Evolutionary conservation across 2,888 invertebrate species (phyloP).

Genomic region (Gari tellinella): DNA sequence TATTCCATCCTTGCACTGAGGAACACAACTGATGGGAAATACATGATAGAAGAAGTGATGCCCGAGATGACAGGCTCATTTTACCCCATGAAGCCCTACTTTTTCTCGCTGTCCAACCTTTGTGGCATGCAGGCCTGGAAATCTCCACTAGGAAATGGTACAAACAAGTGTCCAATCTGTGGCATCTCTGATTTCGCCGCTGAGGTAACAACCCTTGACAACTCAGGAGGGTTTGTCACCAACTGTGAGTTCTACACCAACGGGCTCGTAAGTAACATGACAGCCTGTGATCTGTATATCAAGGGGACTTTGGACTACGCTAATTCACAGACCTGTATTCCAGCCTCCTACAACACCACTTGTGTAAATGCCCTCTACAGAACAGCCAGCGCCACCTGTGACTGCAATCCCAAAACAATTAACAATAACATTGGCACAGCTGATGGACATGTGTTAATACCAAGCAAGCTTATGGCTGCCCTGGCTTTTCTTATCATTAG

Average conservation of each 20-base stretch:
- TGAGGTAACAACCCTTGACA: conserved; percentile 3
- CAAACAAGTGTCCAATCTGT: conserved; percentile 50
- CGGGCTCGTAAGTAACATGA: conserved; percentile 13
- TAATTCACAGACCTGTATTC: conserved; percentile 30
- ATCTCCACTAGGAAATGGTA: conserved; percentile 26
- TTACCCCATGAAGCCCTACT: conserved; percentile 21
- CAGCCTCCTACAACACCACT: conserved; percentile 8
- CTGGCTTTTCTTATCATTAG: too few relatives aligned
- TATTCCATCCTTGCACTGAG: conserved; percentile 38
- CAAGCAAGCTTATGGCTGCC: not conserved
- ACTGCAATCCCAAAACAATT: conserved; percentile 19
- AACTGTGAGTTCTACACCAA: conserved; percentile 14
- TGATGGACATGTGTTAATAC: conserved; percentile 4
- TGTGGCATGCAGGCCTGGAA: conserved; percentile 45
- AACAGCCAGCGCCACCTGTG: conserved; percentile 23
- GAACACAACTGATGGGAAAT: conserved; percentile 15
- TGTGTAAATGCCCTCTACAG: conserved; percentile 27
- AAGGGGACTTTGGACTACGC: conserved; percentile 17
- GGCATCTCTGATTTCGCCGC: conserved; percentile 30
- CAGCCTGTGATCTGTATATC: conserved; percentile 37
- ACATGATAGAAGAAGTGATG: conserved; percentile 41
- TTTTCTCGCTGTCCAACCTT: conserved; percentile 34
- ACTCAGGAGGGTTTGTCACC: not conserved
- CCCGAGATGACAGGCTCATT: conserved; percentile 33
- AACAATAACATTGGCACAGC: conserved; percentile 1